Evolutionary conservation across 2,113 vertebrate species (phyloP).

Genomic region (Mirounga angustirostris): DNA sequence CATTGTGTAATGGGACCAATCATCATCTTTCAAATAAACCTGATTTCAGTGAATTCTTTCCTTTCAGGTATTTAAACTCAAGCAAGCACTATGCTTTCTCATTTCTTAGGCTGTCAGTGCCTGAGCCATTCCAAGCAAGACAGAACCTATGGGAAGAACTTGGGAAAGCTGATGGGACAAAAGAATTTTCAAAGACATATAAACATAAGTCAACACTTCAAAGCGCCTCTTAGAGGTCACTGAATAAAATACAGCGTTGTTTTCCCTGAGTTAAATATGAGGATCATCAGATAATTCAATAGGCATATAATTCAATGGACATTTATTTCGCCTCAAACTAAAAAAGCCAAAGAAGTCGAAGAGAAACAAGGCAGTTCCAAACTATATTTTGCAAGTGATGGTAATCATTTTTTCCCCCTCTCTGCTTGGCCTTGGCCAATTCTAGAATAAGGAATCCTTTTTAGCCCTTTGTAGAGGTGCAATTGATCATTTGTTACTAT

Average conservation of each 20-base stretch:
- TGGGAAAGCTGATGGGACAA: background rate
- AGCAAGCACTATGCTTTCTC: background rate
- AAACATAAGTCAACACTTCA: background rate
- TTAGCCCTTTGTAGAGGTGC: background rate
- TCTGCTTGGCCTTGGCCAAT: background rate
- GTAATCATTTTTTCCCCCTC: background rate
- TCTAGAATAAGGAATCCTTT: background rate
- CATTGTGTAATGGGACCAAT: background rate
- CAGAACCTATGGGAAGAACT: background rate
- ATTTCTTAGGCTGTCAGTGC: background rate
- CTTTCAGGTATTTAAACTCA: background rate
- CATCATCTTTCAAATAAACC: background rate
- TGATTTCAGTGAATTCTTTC: background rate
- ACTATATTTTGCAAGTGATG: background rate
- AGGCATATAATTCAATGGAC: background rate
- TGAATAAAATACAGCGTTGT: background rate
- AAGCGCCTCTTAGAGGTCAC: background rate
- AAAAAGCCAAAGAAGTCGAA: background rate
- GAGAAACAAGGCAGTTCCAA: background rate
- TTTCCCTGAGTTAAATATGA: background rate
- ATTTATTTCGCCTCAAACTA: constrained; percentile 4
- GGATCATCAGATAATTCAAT: background rate
- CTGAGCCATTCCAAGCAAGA: background rate
- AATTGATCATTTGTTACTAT: background rate
- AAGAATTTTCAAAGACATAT: background rate